Evolutionary conservation across 2,888 invertebrate species (phyloP).

Genomic region (Aphrophora alni): DNA sequence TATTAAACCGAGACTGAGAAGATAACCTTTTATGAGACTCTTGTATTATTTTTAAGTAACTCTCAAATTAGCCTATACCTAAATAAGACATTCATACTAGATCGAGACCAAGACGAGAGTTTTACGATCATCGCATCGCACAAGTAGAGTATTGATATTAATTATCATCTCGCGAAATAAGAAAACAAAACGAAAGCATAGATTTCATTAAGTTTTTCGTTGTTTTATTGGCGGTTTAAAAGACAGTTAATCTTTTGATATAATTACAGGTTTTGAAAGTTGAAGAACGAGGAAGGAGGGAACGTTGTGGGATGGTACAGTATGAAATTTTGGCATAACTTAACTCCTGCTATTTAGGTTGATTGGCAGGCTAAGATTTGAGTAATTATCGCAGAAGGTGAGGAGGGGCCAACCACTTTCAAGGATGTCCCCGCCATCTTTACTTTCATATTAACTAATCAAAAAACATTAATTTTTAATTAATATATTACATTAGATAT

Average conservation of each 20-base stretch:
- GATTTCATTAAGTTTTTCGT: no score
- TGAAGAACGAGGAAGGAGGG: neutral
- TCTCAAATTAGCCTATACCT: no score
- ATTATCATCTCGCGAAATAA: no score
- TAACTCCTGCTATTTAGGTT: neutral
- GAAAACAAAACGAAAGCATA: no score
- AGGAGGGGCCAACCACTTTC: neutral
- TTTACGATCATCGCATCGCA: no score
- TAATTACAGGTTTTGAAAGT: neutral
- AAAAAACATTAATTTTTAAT: neutral
- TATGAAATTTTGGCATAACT: slow-evolving; percentile 6
- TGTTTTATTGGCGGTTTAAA: no score
- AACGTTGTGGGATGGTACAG: neutral
- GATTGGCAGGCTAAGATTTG: neutral
- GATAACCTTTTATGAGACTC: no score
- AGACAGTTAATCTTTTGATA: neutral
- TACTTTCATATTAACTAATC: neutral
- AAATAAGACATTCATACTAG: no score
- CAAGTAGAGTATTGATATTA: no score
- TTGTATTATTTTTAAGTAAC: no score
- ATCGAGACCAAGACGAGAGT: no score
- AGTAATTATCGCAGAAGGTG: neutral
- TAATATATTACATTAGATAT: neutral
- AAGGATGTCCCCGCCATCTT: neutral
- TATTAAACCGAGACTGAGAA: no score